phyloP scores from a whole-genome alignment of 2,888 invertebrate genomes.

The Leucophenga maculata region DNA sequence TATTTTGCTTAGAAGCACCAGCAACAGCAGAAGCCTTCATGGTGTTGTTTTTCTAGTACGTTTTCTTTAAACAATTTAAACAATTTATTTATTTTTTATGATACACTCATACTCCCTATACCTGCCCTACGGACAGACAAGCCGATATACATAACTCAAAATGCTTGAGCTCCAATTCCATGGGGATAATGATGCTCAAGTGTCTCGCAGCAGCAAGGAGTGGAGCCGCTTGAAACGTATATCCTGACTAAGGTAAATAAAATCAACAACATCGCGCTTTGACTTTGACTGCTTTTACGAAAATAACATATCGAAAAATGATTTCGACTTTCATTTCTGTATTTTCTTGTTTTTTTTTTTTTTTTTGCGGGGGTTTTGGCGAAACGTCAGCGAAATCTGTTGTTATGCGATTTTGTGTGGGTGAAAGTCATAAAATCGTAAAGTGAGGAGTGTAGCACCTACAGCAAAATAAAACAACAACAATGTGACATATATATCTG shows the following conservation, averaged over 20 bases:
- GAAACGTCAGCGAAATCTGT: conserved; percentile 62
- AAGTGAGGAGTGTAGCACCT: conserved; percentile 43
- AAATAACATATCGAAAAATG: conserved; percentile 62
- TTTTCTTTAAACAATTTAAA: neutral
- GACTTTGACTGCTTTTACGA: conserved; percentile 32
- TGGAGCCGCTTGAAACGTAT: neutral
- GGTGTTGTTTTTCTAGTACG: conserved; percentile 1
- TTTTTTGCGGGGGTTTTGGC: neutral
- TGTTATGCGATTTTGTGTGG: conserved; percentile 21
- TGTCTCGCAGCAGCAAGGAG: conserved; percentile 33
- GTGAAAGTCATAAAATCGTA: conserved; percentile 61
- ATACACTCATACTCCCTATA: neutral
- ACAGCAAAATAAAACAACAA: conserved; percentile 46
- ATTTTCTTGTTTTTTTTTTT: neutral
- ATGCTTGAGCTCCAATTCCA: conserved; percentile 57
- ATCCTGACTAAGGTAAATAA: conserved; percentile 45
- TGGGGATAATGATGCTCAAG: conserved; percentile 64
- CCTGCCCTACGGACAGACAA: neutral
- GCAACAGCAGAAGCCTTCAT: neutral
- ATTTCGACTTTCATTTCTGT: conserved; percentile 47
- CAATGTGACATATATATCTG: conserved; percentile 60
- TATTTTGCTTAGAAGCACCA: neutral
- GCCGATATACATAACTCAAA: conserved; percentile 56
- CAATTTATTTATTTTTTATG: conserved; percentile 30
- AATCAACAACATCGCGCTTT: conserved; percentile 40